Evolutionary conservation across 2,113 vertebrate species (phyloP).

Genomic region (Otis tarda): DNA sequence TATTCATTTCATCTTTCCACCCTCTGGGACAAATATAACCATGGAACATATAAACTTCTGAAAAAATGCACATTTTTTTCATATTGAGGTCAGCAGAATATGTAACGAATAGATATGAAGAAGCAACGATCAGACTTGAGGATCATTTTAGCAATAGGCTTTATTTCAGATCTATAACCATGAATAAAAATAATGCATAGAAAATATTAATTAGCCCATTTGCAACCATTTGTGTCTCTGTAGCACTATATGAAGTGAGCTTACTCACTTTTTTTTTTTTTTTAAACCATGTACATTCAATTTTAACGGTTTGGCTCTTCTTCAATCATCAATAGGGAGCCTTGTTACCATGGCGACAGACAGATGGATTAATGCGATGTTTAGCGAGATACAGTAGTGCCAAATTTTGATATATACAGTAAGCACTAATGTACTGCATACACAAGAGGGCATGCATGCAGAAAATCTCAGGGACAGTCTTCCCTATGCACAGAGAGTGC

Average conservation of each 20-base stretch:
- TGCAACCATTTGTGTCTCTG: neutral
- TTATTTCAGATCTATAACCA: neutral
- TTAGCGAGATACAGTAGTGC: conserved; percentile 31
- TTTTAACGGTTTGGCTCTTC: conserved; percentile 33
- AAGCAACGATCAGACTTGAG: neutral
- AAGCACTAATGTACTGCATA: neutral
- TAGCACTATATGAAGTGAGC: neutral
- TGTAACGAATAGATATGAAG: neutral
- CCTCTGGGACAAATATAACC: neutral
- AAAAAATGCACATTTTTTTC: neutral
- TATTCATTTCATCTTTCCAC: neutral
- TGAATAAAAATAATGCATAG: neutral
- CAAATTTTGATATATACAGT: conserved; percentile 45
- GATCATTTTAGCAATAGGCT: neutral
- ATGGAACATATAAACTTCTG: neutral
- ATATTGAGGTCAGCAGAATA: neutral
- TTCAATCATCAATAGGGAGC: conserved; percentile 56
- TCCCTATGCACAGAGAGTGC: neutral
- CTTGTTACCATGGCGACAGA: conserved; percentile 63
- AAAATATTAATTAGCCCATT: conserved; percentile 1
- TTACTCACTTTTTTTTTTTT: conserved; percentile 13
- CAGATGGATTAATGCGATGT: conserved; percentile 15
- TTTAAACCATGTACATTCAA: conserved; percentile 16
- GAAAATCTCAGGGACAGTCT: neutral
- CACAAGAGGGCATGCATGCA: neutral